Percentiles rank a stretch among this genome's conserved stretches.
Evolutionary conservation across 1,140 invertebrate species (phyloP).

Genomic region (Zaprionus ghesquierei): DNA sequence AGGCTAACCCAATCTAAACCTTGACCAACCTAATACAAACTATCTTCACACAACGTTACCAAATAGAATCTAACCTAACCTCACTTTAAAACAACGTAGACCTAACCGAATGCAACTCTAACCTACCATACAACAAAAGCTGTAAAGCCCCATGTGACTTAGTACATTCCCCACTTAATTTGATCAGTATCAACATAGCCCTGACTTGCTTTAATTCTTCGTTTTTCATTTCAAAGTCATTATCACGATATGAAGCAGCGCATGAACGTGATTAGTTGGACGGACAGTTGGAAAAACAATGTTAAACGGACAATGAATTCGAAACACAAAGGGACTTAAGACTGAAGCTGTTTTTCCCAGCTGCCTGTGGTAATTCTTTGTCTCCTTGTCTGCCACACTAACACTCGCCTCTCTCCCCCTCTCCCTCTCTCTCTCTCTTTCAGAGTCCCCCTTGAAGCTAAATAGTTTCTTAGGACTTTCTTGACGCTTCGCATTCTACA

Average conservation of each 20-base stretch:
- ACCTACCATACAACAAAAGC: no score
- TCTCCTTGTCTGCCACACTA: not conserved
- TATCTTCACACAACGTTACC: no score
- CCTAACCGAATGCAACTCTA: no score
- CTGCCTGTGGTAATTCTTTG: slow-evolving; percentile 20
- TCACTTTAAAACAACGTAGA: no score
- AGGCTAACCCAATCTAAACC: not conserved
- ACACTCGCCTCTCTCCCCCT: not conserved
- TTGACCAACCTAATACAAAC: not conserved
- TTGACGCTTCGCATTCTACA: slow-evolving; percentile 25
- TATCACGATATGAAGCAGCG: slow-evolving; percentile 2
- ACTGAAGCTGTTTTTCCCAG: slow-evolving; percentile 11
- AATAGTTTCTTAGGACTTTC: slow-evolving; percentile 34
- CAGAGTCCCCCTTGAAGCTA: not conserved
- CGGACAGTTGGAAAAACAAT: slow-evolving; percentile 14
- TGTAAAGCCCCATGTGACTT: no score
- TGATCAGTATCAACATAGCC: no score
- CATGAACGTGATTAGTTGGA: slow-evolving; percentile 21
- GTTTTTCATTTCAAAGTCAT: not conserved
- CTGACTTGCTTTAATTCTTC: not conserved
- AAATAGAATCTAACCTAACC: no score
- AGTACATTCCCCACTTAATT: no score
- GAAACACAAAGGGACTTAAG: not conserved
- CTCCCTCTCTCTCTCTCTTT: not conserved
- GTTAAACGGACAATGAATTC: not conserved